A percentile compares a stretch with the other conserved stretches of the same genome.
These are phyloP conservation scores for Drosophila leontia DNA, from an alignment of 1,140 invertebrate species.

Conservation along the genomic window DNA sequence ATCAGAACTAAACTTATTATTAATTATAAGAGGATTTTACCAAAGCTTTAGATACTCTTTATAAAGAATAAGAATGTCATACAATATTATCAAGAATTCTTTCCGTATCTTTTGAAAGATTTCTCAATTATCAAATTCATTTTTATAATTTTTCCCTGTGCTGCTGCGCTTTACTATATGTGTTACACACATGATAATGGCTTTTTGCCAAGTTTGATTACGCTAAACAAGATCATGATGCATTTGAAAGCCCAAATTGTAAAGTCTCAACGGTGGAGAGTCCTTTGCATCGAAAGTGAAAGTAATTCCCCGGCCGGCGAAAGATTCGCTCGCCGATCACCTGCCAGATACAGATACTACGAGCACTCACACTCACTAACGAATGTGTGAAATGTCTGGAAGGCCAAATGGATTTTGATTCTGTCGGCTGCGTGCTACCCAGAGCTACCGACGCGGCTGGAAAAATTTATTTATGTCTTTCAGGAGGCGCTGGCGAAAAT, in stretches of 20 bases:
- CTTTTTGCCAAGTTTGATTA: slow-evolving; percentile 74
- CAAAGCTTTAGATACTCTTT: no score
- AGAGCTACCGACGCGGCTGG: slow-evolving; percentile 37
- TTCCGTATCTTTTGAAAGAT: neutral
- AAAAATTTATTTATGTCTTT: slow-evolving; percentile 59
- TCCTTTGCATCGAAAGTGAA: slow-evolving; percentile 78
- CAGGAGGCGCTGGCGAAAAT: slow-evolving; percentile 38
- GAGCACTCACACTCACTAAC: slow-evolving; percentile 10
- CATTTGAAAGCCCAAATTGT: slow-evolving; percentile 77
- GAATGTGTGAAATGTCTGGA: slow-evolving; percentile 61
- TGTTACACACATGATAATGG: slow-evolving; percentile 67
- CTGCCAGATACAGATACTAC: slow-evolving; percentile 63
- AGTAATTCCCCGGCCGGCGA: slow-evolving; percentile 44
- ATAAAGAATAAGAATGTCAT: no score
- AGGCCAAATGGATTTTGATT: slow-evolving; percentile 52
- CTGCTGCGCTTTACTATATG: slow-evolving; percentile 42
- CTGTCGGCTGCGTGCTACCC: slow-evolving; percentile 52
- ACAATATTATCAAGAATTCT: no score
- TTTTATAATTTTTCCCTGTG: slow-evolving; percentile 14
- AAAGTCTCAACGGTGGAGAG: slow-evolving; percentile 46
- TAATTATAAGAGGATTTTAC: no score
- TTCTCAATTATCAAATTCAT: neutral
- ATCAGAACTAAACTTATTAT: no score
- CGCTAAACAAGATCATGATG: slow-evolving; percentile 76
- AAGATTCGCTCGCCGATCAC: slow-evolving; percentile 59